Evolutionary conservation across 2,888 invertebrate genomes (phyloP).

Genomic region (Ptychoptera contaminata): DNA sequence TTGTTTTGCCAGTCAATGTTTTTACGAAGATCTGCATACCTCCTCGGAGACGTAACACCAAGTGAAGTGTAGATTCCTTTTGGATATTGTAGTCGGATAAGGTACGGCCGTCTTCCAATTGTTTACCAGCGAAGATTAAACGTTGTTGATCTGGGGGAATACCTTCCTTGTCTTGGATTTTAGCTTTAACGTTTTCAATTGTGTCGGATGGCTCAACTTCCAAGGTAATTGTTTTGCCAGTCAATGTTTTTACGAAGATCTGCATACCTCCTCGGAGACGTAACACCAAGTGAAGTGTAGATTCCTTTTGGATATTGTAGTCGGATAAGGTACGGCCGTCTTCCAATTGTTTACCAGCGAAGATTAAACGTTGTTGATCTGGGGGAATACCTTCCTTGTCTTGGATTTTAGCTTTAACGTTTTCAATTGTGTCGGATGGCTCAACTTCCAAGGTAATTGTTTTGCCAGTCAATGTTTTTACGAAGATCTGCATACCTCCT

Average conservation of each 20-base stretch:
- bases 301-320: slow-evolving; percentile 91
- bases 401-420: slow-evolving; percentile 88
- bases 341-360: slow-evolving; percentile 90
- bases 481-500: slow-evolving; percentile 98
- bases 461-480: slow-evolving; percentile 87
- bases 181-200: slow-evolving; percentile 89
- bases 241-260: slow-evolving; percentile 91
- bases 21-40: slow-evolving; percentile 99
- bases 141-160: slow-evolving; percentile 77
- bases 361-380: slow-evolving; percentile 79
- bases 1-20: slow-evolving; percentile 86
- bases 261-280: slow-evolving; percentile 81
- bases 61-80: slow-evolving; percentile 80
- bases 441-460: slow-evolving; percentile 90
- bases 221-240: slow-evolving; percentile 88
- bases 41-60: slow-evolving; percentile 79
- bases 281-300: slow-evolving; percentile 75
- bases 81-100: slow-evolving; percentile 91
- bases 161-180: slow-evolving; percentile 83
- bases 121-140: slow-evolving; percentile 88
- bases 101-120: slow-evolving; percentile 87
- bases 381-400: slow-evolving; percentile 80
- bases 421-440: slow-evolving; percentile 84
- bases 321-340: slow-evolving; percentile 87
- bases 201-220: slow-evolving; percentile 88